Percentiles rank a stretch among this genome's conserved stretches.
phyloP scores from a whole-genome alignment of 2,797 vertebrate species.

The Galaxias olidus region DNA sequence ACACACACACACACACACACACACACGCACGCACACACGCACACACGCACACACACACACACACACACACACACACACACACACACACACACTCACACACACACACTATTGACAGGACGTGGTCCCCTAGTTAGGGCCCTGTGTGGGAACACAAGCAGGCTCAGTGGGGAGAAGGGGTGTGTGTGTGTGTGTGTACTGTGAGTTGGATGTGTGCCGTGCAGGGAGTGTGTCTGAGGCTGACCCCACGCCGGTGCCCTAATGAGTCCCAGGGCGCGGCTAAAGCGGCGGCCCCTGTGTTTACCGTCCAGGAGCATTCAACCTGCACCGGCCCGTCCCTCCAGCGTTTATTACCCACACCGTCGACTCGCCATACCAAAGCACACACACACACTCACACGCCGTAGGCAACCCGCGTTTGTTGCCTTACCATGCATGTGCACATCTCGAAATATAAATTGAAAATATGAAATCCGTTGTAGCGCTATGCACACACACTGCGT shows the following conservation, averaged over 20 bases:
- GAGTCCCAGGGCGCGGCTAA: constrained; percentile 66
- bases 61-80: constrained; percentile 28
- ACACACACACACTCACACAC: neutral
- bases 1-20: constrained; percentile 32
- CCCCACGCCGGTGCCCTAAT: constrained; percentile 60
- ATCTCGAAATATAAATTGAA: neutral
- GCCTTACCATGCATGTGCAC: neutral
- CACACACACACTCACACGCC: constrained; percentile 21
- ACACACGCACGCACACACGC: neutral
- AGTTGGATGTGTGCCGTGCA: constrained; percentile 36
- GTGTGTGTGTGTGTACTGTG: constrained; percentile 8
- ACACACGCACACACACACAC: constrained; percentile 29
- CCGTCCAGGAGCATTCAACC: constrained; percentile 55
- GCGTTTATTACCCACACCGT: constrained; percentile 26
- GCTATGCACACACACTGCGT: constrained; percentile 8
- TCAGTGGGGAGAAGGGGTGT: constrained; percentile 5
- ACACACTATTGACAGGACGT: neutral
- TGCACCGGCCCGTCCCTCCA: constrained; percentile 32
- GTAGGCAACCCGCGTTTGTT: neutral
- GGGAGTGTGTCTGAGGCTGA: constrained; percentile 48
- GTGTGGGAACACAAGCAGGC: constrained; percentile 27
- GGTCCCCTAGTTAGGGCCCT: constrained; percentile 1
- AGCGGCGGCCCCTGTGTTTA: constrained; percentile 64
- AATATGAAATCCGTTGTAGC: neutral
- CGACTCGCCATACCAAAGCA: constrained; percentile 21